These are phyloP conservation scores for Coenonympha arcania DNA, from an alignment of 2,888 invertebrate genomes.

Conservation along the genomic window DNA sequence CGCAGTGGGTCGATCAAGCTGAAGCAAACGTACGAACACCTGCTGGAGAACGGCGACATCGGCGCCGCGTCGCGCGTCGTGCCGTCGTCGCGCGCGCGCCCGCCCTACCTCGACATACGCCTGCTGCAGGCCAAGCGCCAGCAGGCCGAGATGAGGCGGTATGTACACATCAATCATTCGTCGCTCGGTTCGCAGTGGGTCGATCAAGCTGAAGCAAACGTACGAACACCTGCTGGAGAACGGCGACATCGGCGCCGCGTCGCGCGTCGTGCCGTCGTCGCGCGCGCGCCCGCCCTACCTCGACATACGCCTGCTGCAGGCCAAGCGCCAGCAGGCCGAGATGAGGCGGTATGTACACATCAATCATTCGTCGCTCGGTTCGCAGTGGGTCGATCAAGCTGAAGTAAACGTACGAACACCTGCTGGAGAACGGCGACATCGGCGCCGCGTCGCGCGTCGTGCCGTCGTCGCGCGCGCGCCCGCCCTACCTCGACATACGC, in stretches of 20 bases:
- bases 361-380: too few relatives aligned
- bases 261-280: slow-evolving; percentile 86
- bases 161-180: slow-evolving; percentile 81
- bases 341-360: slow-evolving; percentile 82
- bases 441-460: slow-evolving; percentile 89
- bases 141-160: slow-evolving; percentile 98
- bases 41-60: slow-evolving; percentile 98
- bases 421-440: slow-evolving; percentile 98
- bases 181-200: slow-evolving; percentile 92
- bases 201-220: slow-evolving; percentile 95
- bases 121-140: slow-evolving; percentile 96
- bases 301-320: slow-evolving; percentile 96
- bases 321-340: slow-evolving; percentile 98
- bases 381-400: too few relatives aligned
- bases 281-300: slow-evolving; percentile 92
- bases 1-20: too few relatives aligned
- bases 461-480: slow-evolving; percentile 85
- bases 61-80: slow-evolving; percentile 89
- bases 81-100: slow-evolving; percentile 85
- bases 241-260: slow-evolving; percentile 93
- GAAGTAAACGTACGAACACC: slow-evolving; percentile 96
- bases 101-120: slow-evolving; percentile 96
- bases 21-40: slow-evolving; percentile 96
- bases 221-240: slow-evolving; percentile 98
- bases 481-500: slow-evolving; percentile 96